Percentiles rank a stretch among this genome's conserved stretches.
These are phyloP conservation scores for Blomia tropicalis DNA, from an alignment of 2,888 invertebrate genomes.

Conservation along the genomic window DNA sequence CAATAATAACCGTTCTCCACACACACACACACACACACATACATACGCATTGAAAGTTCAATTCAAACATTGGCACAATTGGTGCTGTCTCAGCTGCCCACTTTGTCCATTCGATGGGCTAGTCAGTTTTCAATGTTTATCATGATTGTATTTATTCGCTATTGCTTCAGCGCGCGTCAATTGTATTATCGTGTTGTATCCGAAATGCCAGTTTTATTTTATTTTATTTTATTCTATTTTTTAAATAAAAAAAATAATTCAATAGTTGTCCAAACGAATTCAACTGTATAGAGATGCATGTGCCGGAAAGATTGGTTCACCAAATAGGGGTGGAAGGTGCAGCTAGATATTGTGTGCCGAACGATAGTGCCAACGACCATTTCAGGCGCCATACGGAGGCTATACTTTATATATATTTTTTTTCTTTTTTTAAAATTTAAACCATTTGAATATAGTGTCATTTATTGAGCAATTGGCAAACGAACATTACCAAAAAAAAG, in stretches of 20 bases:
- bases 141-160: constrained; percentile 7
- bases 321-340: no score
- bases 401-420: no score
- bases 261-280: no score
- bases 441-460: neutral
- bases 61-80: neutral
- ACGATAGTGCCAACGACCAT: no score
- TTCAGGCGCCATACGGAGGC: neutral
- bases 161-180: neutral
- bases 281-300: no score
- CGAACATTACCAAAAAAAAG: no score
- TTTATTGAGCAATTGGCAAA: neutral
- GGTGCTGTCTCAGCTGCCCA: constrained; percentile 10
- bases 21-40: no score
- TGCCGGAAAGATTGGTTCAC: no score
- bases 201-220: neutral
- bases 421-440: no score
- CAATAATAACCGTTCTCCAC: no score
- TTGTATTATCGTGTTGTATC: neutral
- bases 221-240: neutral
- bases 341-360: no score
- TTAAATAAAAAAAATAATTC: constrained; percentile 10
- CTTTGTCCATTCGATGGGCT: neutral
- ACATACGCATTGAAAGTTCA: no score
- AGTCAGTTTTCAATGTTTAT: neutral